These are phyloP conservation scores for Neodiprion virginianus DNA, from an alignment of 1,140 invertebrate genomes.

Conservation along the genomic window DNA sequence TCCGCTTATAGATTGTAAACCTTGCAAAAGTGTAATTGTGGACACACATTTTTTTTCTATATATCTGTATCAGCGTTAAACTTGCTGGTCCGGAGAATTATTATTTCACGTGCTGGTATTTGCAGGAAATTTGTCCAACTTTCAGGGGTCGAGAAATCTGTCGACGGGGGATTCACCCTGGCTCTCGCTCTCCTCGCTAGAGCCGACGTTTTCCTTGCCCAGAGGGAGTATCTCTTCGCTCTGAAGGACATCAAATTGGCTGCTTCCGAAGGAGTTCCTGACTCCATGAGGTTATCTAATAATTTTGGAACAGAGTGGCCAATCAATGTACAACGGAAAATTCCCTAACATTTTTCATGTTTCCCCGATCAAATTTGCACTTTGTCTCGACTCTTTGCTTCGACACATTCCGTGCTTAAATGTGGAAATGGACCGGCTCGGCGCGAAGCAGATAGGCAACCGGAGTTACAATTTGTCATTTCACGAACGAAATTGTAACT, in stretches of 20 bases:
- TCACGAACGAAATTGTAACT: background rate
- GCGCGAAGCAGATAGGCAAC: background rate
- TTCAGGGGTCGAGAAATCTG: slow-evolving; percentile 56
- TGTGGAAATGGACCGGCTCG: background rate
- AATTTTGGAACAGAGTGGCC: background rate
- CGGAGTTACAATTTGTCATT: background rate
- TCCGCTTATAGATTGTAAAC: too few species aligned
- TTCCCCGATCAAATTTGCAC: background rate
- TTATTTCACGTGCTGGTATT: background rate
- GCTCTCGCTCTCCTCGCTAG: slow-evolving; percentile 67
- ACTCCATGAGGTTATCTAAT: background rate
- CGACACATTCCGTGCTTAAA: background rate
- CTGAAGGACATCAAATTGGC: slow-evolving; percentile 69
- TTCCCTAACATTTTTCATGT: background rate
- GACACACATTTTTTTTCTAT: too few species aligned
- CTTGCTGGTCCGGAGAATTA: slow-evolving; percentile 3
- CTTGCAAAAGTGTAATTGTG: too few species aligned
- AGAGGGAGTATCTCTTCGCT: slow-evolving; percentile 62
- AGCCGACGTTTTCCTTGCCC: slow-evolving; percentile 63
- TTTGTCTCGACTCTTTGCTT: background rate
- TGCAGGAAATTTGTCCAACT: background rate
- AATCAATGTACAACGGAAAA: background rate
- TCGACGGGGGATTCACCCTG: slow-evolving; percentile 69
- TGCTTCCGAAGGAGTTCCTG: slow-evolving; percentile 65
- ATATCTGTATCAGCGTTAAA: background rate